A percentile compares a stretch with the other conserved stretches of the same genome.
Evolutionary conservation across 2,888 invertebrate species (phyloP).

Genomic region (Alloscopus bannaensis): DNA sequence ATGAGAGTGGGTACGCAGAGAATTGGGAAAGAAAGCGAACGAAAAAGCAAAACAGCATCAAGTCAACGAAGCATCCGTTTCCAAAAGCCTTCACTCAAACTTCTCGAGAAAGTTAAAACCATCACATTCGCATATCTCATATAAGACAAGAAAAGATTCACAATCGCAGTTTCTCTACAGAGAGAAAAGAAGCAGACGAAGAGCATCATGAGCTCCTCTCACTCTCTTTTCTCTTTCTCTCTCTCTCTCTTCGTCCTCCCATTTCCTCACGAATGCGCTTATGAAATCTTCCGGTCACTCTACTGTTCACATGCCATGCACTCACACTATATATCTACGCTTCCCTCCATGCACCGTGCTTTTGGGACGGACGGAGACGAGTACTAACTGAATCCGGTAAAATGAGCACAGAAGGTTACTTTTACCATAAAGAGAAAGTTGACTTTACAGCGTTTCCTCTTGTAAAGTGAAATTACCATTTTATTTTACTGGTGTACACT

Average conservation of each 20-base stretch:
- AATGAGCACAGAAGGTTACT: conserved; percentile 23
- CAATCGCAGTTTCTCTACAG: conserved; percentile 8
- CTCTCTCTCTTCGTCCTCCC: not conserved
- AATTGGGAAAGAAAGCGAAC: not conserved
- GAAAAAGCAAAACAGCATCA: conserved; percentile 3
- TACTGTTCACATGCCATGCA: too few relatives aligned
- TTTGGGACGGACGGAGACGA: not conserved
- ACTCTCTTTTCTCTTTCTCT: too few relatives aligned
- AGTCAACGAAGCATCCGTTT: conserved; percentile 6
- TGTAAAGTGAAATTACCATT: conserved; percentile 52
- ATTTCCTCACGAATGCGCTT: conserved; percentile 55
- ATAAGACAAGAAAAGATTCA: conserved; percentile 15
- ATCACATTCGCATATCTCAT: conserved; percentile 22
- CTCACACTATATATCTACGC: conserved; percentile 8
- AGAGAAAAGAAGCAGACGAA: too few relatives aligned
- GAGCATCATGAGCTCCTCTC: too few relatives aligned
- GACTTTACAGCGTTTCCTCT: conserved; percentile 27
- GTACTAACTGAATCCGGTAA: conserved; percentile 13
- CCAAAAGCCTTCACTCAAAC: conserved; percentile 55
- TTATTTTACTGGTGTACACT: too few relatives aligned
- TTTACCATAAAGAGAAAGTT: conserved; percentile 43
- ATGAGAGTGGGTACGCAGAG: not conserved
- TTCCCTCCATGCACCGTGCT: not conserved
- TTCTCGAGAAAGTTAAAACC: conserved; percentile 18
- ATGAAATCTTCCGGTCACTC: conserved; percentile 63